Evolutionary conservation across 1,140 invertebrate species (phyloP).

Genomic region (Macrotrachela quadricornifera): DNA sequence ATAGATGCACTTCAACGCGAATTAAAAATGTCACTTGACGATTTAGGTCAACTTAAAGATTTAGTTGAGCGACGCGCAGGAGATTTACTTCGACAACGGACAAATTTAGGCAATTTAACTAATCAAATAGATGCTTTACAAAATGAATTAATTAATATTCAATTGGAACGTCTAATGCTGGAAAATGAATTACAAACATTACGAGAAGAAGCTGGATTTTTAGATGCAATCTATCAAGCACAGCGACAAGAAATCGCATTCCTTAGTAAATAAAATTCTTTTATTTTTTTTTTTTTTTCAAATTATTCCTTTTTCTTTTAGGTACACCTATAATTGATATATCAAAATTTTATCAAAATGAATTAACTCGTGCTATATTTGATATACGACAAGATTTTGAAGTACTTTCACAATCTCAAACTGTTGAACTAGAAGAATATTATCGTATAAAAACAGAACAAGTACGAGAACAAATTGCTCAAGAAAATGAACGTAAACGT

Average conservation of each 20-base stretch:
- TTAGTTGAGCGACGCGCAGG: not conserved
- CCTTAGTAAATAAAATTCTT: not conserved
- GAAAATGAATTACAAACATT: constrained; percentile 33
- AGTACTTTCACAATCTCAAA: constrained; percentile 2
- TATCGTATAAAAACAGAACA: constrained; percentile 8
- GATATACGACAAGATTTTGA: constrained; percentile 7
- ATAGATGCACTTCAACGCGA: not conserved
- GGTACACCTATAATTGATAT: constrained; percentile 1
- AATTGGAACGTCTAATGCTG: constrained; percentile 22
- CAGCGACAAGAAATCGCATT: constrained; percentile 4
- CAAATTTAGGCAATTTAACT: constrained; percentile 10
- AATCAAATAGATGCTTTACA: constrained; percentile 11
- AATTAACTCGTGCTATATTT: constrained; percentile 1
- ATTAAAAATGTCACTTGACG: not conserved
- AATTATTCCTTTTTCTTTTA: not conserved
- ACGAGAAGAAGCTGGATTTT: constrained; percentile 29
- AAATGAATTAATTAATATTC: constrained; percentile 30
- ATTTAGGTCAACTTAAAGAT: not conserved
- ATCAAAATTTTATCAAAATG: constrained; percentile 1
- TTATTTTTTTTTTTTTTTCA: no score
- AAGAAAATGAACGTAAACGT: constrained; percentile 4
- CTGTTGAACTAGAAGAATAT: constrained; percentile 7
- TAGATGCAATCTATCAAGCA: constrained; percentile 16
- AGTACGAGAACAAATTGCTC: not conserved
- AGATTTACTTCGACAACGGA: constrained; percentile 1